A percentile compares a stretch with the other conserved stretches of the same genome.
phyloP scores from a whole-genome alignment of 2,888 invertebrate species.

The Helleia helle region DNA sequence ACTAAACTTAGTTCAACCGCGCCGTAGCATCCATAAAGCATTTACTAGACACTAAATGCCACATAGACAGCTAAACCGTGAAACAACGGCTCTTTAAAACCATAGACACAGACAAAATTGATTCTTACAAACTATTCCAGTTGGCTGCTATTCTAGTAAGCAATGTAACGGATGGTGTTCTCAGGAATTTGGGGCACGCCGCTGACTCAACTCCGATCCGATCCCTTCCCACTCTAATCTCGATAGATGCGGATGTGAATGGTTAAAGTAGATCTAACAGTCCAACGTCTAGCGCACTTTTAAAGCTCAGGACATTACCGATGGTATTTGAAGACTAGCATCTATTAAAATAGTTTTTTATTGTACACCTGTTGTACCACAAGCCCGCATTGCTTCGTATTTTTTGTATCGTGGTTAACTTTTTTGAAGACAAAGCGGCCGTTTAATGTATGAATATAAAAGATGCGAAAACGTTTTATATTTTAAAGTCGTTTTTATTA shows the following conservation, averaged over 20 bases:
- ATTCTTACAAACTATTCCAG: slow-evolving; percentile 24
- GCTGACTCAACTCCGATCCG: slow-evolving; percentile 65
- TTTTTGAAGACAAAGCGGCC: slow-evolving; percentile 8
- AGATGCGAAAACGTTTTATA: neutral
- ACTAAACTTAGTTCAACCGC: slow-evolving; percentile 15
- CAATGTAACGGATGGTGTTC: slow-evolving; percentile 49
- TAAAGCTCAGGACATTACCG: neutral
- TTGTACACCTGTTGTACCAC: slow-evolving; percentile 7
- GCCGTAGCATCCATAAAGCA: slow-evolving; percentile 41
- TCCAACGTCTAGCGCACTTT: neutral
- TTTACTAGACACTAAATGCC: slow-evolving; percentile 47
- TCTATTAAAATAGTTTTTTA: neutral
- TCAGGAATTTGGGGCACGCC: slow-evolving; percentile 65
- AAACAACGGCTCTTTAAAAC: slow-evolving; percentile 47
- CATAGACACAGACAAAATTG: slow-evolving; percentile 27
- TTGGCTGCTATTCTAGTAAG: slow-evolving; percentile 37
- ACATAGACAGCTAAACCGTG: slow-evolving; percentile 38
- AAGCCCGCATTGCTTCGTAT: slow-evolving; percentile 9
- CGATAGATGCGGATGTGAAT: slow-evolving; percentile 34
- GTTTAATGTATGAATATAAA: slow-evolving; percentile 2
- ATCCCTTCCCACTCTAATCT: slow-evolving; percentile 57
- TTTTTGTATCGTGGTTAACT: slow-evolving; percentile 10
- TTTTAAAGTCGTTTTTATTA: neutral
- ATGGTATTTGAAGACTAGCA: neutral
- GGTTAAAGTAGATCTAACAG: slow-evolving; percentile 15